These are phyloP conservation scores for Circaetus gallicus DNA, from an alignment of 2,113 vertebrate species.

Conservation along the genomic window DNA sequence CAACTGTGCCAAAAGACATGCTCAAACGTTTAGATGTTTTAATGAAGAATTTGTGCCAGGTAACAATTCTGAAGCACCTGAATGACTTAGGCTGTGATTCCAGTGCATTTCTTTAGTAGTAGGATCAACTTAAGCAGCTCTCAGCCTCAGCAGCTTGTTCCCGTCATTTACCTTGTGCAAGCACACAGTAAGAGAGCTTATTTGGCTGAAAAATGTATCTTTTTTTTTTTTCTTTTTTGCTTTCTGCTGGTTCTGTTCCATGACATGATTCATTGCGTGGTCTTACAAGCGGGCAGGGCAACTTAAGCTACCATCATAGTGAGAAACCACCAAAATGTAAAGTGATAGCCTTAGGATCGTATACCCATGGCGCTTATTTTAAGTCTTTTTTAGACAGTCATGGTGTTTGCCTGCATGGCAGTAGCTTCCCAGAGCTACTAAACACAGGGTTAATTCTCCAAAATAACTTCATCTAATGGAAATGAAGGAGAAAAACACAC, in stretches of 20 bases:
- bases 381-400: not conserved
- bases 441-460: not conserved
- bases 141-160: not conserved
- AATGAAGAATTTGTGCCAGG: not conserved
- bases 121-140: not conserved
- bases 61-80: not conserved
- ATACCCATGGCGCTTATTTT: not conserved
- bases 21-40: not conserved
- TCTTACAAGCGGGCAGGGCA: not conserved
- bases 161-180: not conserved
- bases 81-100: not conserved
- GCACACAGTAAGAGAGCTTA: not conserved
- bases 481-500: not conserved
- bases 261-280: not conserved
- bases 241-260: not conserved
- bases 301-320: not conserved
- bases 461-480: not conserved
- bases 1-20: not conserved
- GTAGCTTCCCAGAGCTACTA: not conserved
- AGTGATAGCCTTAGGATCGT: not conserved
- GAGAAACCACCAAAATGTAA: conserved; percentile 40
- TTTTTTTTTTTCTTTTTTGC: not conserved
- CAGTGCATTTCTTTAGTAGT: fast-evolving
- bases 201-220: not conserved
- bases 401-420: not conserved